A percentile compares a stretch with the other conserved stretches of the same genome.
Evolutionary conservation across 1,140 invertebrate genomes (phyloP).

Genomic region (Melanaphis sacchari): DNA sequence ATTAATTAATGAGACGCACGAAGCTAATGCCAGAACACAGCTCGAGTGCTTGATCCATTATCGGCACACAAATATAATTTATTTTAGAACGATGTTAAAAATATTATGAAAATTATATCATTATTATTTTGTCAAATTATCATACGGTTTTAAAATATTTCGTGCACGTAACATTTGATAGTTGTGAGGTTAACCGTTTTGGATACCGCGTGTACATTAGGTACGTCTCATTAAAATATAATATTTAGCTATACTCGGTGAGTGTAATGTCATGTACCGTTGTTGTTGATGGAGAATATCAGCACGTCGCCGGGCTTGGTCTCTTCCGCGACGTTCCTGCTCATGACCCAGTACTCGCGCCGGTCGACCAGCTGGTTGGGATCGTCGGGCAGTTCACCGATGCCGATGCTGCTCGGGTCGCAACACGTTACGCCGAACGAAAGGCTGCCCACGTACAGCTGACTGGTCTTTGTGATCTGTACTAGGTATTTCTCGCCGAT

Average conservation of each 20-base stretch:
- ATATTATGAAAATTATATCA: too few species aligned
- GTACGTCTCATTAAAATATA: constrained; percentile 49
- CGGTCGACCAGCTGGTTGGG: constrained; percentile 90
- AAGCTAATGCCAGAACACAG: neutral
- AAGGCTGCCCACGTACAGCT: constrained; percentile 85
- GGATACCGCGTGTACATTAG: neutral
- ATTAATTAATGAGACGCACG: neutral
- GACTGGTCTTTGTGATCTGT: constrained; percentile 83
- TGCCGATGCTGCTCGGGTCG: constrained; percentile 78
- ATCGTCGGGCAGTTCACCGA: constrained; percentile 87
- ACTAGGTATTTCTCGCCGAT: constrained; percentile 88
- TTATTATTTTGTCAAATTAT: neutral
- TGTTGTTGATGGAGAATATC: constrained; percentile 82
- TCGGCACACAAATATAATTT: neutral
- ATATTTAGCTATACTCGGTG: neutral
- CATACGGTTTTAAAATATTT: neutral
- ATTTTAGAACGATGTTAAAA: neutral
- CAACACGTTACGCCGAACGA: constrained; percentile 93
- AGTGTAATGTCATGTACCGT: constrained; percentile 66
- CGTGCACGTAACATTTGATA: neutral
- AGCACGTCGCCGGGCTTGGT: constrained; percentile 88
- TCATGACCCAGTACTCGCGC: constrained; percentile 95
- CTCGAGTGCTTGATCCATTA: too few species aligned
- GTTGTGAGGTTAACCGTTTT: neutral
- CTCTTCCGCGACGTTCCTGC: constrained; percentile 86